phyloP scores from a whole-genome alignment of 1,140 invertebrate species.

The Drosophila sulfurigaster region DNA sequence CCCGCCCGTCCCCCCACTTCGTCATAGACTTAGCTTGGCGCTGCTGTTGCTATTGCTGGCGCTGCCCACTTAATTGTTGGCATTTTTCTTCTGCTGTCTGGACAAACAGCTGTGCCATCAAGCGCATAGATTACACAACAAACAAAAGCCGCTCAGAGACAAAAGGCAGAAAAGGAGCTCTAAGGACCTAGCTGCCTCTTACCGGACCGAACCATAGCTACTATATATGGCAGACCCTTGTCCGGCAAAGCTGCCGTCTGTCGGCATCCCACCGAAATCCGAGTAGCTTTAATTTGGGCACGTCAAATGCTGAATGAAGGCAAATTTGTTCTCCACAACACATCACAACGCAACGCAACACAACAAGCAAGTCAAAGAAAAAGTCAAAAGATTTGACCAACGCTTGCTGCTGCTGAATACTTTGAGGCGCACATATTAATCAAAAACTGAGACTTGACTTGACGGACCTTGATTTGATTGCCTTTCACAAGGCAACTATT shows the following conservation, averaged over 20 bases:
- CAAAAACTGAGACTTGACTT: constrained; percentile 46
- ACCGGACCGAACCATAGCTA: not conserved
- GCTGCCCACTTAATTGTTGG: constrained; percentile 78
- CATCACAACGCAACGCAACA: constrained; percentile 8
- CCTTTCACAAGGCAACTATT: constrained; percentile 32
- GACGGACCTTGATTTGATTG: constrained; percentile 34
- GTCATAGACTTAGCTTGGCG: not conserved
- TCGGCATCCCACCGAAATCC: constrained; percentile 47
- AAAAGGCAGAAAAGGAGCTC: constrained; percentile 58
- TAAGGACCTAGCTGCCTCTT: not conserved
- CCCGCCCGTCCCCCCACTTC: not conserved
- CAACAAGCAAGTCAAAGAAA: constrained; percentile 11
- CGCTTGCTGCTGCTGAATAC: constrained; percentile 42
- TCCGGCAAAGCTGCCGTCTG: constrained; percentile 7
- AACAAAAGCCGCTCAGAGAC: constrained; percentile 79
- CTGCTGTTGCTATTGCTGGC: not conserved
- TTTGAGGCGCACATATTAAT: constrained; percentile 60
- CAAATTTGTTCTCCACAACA: constrained; percentile 67
- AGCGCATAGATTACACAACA: constrained; percentile 83
- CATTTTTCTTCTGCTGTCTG: constrained; percentile 77
- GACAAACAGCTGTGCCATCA: constrained; percentile 81
- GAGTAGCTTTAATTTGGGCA: constrained; percentile 75
- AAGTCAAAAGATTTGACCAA: constrained; percentile 35
- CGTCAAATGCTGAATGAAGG: constrained; percentile 75
- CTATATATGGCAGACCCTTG: constrained; percentile 32